Percentiles rank a stretch among this genome's conserved stretches.
These are phyloP conservation scores for Galagoides demidoff DNA, from an alignment of 2,797 vertebrate genomes.

Conservation along the genomic window DNA sequence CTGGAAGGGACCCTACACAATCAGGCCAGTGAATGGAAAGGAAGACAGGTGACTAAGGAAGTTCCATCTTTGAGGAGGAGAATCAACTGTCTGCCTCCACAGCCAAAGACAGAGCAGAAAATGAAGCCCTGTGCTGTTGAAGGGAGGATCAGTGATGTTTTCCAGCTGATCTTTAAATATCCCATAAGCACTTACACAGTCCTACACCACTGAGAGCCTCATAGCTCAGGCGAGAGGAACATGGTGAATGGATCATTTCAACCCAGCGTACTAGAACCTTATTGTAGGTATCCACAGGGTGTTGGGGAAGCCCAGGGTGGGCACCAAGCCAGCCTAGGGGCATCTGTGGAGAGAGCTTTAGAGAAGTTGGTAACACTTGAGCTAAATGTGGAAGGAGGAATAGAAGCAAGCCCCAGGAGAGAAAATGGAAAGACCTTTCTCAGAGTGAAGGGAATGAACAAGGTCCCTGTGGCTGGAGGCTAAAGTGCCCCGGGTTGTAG, in stretches of 20 bases:
- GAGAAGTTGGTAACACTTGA: background rate
- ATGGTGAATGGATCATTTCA: background rate
- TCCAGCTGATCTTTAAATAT: background rate
- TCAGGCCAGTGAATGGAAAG: background rate
- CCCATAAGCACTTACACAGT: background rate
- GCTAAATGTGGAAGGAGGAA: background rate
- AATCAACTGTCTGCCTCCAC: background rate
- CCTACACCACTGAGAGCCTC: background rate
- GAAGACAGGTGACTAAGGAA: background rate
- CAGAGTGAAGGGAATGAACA: background rate
- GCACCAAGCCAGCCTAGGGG: too few species aligned
- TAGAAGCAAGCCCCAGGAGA: background rate
- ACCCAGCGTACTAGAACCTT: background rate
- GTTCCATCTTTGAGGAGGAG: background rate
- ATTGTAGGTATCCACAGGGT: fast-evolving
- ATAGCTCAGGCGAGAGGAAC: background rate
- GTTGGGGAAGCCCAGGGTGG: background rate
- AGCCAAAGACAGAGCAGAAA: background rate
- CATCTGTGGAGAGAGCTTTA: background rate
- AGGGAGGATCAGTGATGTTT: background rate
- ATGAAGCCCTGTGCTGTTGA: fast-evolving
- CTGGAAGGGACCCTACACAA: background rate
- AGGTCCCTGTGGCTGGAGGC: background rate
- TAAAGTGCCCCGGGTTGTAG: background rate
- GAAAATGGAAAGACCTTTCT: background rate